These are phyloP conservation scores for Delphinapterus leucas DNA, from an alignment of 2,113 vertebrate genomes.

Conservation along the genomic window DNA sequence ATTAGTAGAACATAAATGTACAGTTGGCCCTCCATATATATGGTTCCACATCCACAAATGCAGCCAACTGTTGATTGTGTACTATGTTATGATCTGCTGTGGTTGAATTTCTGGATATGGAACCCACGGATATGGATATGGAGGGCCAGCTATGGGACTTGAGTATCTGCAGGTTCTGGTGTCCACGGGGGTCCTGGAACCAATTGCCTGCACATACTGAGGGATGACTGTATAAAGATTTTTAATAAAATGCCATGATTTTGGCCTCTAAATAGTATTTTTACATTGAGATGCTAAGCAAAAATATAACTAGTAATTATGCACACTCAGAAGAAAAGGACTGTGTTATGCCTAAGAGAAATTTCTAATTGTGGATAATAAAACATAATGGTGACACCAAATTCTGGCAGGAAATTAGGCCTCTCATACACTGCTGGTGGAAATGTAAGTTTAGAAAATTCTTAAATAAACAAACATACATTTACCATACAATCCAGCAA, in stretches of 20 bases:
- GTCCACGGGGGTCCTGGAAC: background rate
- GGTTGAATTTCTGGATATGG: background rate
- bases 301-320: background rate
- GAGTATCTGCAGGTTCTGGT: background rate
- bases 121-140: background rate
- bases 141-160: background rate
- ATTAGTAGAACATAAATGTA: background rate
- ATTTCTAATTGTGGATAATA: background rate
- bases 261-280: background rate
- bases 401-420: background rate
- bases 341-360: background rate
- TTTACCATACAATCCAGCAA: background rate
- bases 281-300: background rate
- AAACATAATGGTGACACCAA: background rate
- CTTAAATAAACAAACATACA: background rate
- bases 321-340: background rate
- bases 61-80: too few relatives aligned
- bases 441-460: background rate
- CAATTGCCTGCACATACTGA: background rate
- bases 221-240: background rate
- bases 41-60: background rate
- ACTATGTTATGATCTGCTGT: background rate
- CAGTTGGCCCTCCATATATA: background rate
- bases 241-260: background rate
- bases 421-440: background rate